Conservation (phyloP, 1,140 invertebrate genomes). For the Drosophila melanica region DNA sequence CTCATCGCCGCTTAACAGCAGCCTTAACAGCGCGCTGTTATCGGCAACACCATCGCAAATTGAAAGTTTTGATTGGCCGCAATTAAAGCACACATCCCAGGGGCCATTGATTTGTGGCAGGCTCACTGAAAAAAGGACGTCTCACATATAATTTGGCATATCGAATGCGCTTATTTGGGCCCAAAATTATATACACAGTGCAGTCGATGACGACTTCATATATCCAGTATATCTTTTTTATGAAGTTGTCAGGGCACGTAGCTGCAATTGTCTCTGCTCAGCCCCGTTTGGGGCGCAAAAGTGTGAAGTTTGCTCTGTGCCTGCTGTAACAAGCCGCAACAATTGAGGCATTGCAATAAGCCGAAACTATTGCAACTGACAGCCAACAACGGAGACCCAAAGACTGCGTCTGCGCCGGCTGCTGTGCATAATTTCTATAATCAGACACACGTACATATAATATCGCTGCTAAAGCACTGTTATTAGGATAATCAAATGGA, state of each 20-base stretch:
- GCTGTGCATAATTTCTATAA: slow-evolving; percentile 82
- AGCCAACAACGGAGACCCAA: slow-evolving; percentile 1
- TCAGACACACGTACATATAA: slow-evolving; percentile 84
- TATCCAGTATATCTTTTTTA: slow-evolving; percentile 1
- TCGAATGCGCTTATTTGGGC: slow-evolving; percentile 73
- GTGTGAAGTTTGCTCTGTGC: slow-evolving; percentile 66
- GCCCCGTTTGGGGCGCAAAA: slow-evolving; percentile 57
- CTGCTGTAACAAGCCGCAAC: slow-evolving; percentile 46
- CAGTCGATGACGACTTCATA: slow-evolving; percentile 64
- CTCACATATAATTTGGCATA: slow-evolving; percentile 68
- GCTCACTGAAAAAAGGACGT: not conserved
- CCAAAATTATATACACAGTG: slow-evolving; percentile 58
- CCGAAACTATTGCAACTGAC: slow-evolving; percentile 5
- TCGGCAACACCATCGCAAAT: slow-evolving; percentile 76
- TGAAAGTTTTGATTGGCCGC: slow-evolving; percentile 66
- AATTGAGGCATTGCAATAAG: slow-evolving; percentile 48
- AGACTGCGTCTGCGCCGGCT: slow-evolving; percentile 31
- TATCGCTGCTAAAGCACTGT: slow-evolving; percentile 83
- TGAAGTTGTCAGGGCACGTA: not conserved
- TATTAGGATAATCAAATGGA: slow-evolving; percentile 84
- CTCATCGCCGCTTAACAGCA: slow-evolving; percentile 56
- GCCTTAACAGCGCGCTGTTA: slow-evolving; percentile 68
- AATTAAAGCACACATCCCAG: slow-evolving; percentile 51
- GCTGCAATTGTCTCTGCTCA: slow-evolving; percentile 38
- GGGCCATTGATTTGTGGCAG: slow-evolving; percentile 60